Percentiles rank a stretch among this genome's conserved stretches.
phyloP scores from a whole-genome alignment of 1,140 invertebrate species.

The Myzus persicae region DNA sequence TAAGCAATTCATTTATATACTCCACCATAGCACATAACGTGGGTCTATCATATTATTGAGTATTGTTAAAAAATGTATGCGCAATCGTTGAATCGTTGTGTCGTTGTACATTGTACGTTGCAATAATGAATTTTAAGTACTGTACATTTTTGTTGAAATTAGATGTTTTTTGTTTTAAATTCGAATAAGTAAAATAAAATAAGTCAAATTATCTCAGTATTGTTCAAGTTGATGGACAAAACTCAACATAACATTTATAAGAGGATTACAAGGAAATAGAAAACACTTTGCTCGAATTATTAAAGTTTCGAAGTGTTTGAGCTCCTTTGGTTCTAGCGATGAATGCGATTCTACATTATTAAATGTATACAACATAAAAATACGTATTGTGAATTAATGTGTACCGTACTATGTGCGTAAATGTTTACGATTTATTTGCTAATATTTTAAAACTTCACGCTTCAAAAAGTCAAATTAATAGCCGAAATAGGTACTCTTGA shows the following conservation, averaged over 20 bases:
- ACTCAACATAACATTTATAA: background rate
- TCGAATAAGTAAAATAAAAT: background rate
- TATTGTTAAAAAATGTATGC: background rate
- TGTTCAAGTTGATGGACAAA: background rate
- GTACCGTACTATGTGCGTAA: background rate
- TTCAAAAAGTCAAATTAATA: background rate
- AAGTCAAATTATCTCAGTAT: background rate
- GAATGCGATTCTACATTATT: background rate
- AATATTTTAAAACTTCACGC: too few relatives aligned
- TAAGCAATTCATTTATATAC: background rate
- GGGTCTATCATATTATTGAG: background rate
- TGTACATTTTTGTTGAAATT: background rate
- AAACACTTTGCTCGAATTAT: background rate
- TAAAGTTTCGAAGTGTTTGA: background rate
- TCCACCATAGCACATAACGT: background rate
- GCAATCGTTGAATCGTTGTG: too few relatives aligned
- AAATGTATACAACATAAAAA: background rate
- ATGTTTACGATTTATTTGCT: background rate
- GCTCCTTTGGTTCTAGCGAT: background rate
- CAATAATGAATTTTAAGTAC: background rate
- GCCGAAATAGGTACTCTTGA: background rate
- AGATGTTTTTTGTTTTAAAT: background rate
- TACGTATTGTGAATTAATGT: background rate
- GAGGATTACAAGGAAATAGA: background rate
- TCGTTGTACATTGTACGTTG: background rate